Percentiles rank a stretch among this genome's conserved stretches.
Conservation (phyloP, 2,113 vertebrate genomes). For the Diadophis punctatus region DNA sequence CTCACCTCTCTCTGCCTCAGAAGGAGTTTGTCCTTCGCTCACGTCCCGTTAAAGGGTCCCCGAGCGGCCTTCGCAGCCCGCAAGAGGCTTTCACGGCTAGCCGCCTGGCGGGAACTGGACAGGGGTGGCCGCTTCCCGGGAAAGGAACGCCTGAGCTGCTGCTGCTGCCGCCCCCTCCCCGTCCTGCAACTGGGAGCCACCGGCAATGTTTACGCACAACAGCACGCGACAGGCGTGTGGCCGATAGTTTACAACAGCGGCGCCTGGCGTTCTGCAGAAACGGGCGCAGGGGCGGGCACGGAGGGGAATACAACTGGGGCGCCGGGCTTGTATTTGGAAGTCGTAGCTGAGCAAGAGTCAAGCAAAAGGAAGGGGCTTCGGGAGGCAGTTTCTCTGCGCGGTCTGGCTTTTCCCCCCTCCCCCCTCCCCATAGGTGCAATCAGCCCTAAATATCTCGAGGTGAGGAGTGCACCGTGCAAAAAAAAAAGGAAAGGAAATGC, state of each 20-base stretch:
- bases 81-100: neutral
- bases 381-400: slow-evolving; percentile 22
- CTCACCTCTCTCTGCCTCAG: neutral
- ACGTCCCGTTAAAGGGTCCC: neutral
- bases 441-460: slow-evolving; percentile 35
- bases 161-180: neutral
- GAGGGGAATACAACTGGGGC: neutral
- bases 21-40: neutral
- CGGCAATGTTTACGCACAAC: fast-evolving
- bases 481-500: slow-evolving; percentile 46
- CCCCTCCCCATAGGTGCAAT: neutral
- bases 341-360: neutral
- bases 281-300: neutral
- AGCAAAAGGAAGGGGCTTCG: neutral
- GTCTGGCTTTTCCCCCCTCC: neutral
- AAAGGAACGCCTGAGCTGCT: neutral
- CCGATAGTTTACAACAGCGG: neutral
- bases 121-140: neutral
- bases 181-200: neutral
- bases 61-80: neutral
- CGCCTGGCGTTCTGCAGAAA: neutral
- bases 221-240: neutral
- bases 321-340: neutral
- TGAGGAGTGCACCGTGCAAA: slow-evolving; percentile 22
- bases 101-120: neutral